Evolutionary conservation across 2,797 vertebrate species (phyloP).

Genomic region (Mormyrus proboscirostris): DNA sequence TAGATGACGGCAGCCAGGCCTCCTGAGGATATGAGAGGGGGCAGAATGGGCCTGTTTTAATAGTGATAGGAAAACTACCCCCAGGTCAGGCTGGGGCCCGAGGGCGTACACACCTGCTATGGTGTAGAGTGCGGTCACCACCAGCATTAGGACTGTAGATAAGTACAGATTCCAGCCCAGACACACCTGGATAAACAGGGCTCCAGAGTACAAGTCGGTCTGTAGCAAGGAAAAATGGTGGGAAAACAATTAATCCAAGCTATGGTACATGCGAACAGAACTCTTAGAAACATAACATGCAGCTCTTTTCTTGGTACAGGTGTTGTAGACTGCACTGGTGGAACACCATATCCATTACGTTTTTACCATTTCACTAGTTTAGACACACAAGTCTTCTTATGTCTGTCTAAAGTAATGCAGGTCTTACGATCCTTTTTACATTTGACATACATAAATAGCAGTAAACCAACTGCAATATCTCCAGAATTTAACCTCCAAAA

Average conservation of each 20-base stretch:
- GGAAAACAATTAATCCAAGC: background rate
- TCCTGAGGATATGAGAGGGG: constrained; percentile 53
- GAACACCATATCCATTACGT: background rate
- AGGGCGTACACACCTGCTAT: constrained; percentile 65
- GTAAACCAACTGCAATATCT: background rate
- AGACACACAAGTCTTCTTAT: no score
- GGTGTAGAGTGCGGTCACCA: constrained; percentile 78
- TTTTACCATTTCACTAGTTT: background rate
- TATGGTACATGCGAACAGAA: background rate
- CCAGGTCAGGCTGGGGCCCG: background rate
- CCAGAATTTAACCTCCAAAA: background rate
- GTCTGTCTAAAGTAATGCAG: background rate
- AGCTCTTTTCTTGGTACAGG: background rate
- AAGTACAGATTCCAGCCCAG: constrained; percentile 90
- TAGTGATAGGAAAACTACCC: background rate
- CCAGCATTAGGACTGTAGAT: constrained; percentile 76
- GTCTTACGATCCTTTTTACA: background rate
- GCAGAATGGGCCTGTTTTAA: background rate
- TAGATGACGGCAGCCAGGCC: constrained; percentile 85
- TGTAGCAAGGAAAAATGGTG: constrained; percentile 38
- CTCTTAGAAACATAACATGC: background rate
- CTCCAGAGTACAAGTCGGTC: constrained; percentile 84
- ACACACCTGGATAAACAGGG: constrained; percentile 84
- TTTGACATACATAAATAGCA: background rate
- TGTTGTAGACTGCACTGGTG: background rate